Evolutionary conservation across 1,140 invertebrate species (phyloP), one percentile per base, ranked within the genome.

Genomic region (Bombus ignitus): DNA sequence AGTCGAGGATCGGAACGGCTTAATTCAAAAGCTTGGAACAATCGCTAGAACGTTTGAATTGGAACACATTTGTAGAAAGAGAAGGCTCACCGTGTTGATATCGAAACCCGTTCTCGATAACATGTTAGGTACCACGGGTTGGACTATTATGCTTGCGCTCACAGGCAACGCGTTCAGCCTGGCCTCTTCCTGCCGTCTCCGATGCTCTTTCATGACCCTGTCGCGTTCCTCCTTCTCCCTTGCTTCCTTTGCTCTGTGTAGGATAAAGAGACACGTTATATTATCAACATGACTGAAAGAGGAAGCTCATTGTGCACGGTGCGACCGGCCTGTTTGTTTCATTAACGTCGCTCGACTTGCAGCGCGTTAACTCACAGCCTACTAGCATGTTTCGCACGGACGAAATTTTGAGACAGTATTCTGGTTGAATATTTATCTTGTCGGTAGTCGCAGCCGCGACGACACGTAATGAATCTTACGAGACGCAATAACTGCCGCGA

Each of bases 71-170:
- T 15, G 18, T 6, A 39, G 83, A 81, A 70, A 77, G 13, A 47
- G 71, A 65, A 44, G 39, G 44, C 92, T 94, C 66, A 94, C 93
- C 87, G 72, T 83, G 75, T 90, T 85, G 89, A 93, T 87, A 35
- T 87, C 78, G n/a, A 88, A 87, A 28, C 80, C 81, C 15, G 9
- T 42, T 37, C 89, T 89, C n/a, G 90, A 57, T n/a, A 68, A 1
- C 44, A 91, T 8, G 0, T 28, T 6, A 37, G 85, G 71, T 28
- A 25, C 59, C 73, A 47, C 42, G 35, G 87, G 78, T 13, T 47
- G 82, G 73, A 94, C 57, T 87, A 93, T 91, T 90, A 94, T 92
- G 65, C 81, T 92, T 28, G 93, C 92, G 44, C 76, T 91, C 10
- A 94, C 92, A 59, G 92, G 92, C 62, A 93, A 68, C 12, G 92